phyloP scores from a whole-genome alignment of 2,888 invertebrate species.

The Macrosoma leucophasiata region DNA sequence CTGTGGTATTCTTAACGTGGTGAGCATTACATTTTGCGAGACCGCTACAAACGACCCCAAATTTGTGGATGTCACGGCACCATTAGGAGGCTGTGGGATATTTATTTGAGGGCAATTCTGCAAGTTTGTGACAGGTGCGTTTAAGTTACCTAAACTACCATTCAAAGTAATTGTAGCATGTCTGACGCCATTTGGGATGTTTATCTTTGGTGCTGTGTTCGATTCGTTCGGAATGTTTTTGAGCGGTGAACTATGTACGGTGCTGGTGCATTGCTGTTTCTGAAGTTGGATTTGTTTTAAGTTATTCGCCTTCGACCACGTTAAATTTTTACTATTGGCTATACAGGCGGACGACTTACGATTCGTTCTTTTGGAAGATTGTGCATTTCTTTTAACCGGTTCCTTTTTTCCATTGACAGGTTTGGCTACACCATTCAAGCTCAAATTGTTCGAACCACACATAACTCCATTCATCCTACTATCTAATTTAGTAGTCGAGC shows the following conservation, averaged over 20 bases:
- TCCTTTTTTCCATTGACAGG: constrained; percentile 47
- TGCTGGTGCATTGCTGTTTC: constrained; percentile 58
- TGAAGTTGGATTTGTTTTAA: constrained; percentile 63
- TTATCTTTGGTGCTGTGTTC: constrained; percentile 58
- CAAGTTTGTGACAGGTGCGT: constrained; percentile 56
- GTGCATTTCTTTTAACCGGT: constrained; percentile 39
- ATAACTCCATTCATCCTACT: constrained; percentile 68
- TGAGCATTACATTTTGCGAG: constrained; percentile 74
- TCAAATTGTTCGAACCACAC: constrained; percentile 64
- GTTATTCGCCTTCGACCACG: constrained; percentile 69
- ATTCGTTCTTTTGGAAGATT: constrained; percentile 53
- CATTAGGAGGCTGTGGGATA: constrained; percentile 57
- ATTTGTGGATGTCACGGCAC: constrained; percentile 54
- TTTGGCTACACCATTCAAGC: constrained; percentile 48
- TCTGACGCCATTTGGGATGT: constrained; percentile 58
- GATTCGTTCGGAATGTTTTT: constrained; percentile 44
- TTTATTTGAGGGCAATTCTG: constrained; percentile 66
- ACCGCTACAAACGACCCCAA: constrained; percentile 65
- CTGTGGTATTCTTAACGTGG: constrained; percentile 74
- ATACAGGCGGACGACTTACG: constrained; percentile 67
- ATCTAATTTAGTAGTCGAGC: constrained; percentile 64
- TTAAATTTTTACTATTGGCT: constrained; percentile 64
- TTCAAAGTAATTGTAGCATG: constrained; percentile 59
- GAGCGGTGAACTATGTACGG: constrained; percentile 32
- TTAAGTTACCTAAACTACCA: constrained; percentile 51